A percentile compares a stretch with the other conserved stretches of the same genome.
Evolutionary conservation across 1,140 invertebrate genomes (phyloP).

Genomic region (Eumaeus atala): DNA sequence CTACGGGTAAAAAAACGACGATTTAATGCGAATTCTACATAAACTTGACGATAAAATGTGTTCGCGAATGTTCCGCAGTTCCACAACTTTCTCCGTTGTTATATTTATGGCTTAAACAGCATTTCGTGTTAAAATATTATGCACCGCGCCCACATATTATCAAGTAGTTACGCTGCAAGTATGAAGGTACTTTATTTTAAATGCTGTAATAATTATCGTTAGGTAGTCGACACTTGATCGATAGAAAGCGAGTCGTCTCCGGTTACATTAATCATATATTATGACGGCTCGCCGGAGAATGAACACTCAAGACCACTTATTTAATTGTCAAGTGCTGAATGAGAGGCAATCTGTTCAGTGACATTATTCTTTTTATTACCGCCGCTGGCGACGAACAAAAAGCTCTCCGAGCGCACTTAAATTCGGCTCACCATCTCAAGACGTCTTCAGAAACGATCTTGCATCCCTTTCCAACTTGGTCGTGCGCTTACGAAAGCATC

Average conservation of each 20-base stretch:
- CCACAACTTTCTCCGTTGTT: not conserved
- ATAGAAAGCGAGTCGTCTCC: constrained; percentile 44
- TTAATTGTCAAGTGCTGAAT: constrained; percentile 70
- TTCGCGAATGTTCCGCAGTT: too few species aligned
- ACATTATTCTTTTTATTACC: constrained; percentile 68
- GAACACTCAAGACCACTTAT: constrained; percentile 64
- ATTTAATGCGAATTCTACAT: too few species aligned
- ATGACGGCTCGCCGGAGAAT: constrained; percentile 52
- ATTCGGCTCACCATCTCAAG: constrained; percentile 52
- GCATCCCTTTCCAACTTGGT: constrained; percentile 45
- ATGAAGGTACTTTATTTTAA: constrained; percentile 35
- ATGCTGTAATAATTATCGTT: constrained; percentile 57
- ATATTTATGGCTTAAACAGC: not conserved
- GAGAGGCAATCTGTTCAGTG: constrained; percentile 68
- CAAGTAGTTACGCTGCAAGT: constrained; percentile 3
- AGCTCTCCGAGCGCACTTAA: constrained; percentile 57
- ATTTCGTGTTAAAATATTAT: not conserved
- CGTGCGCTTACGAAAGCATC: constrained; percentile 30
- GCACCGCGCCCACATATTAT: not conserved
- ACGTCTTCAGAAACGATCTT: constrained; percentile 42
- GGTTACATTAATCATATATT: constrained; percentile 62
- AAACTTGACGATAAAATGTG: too few species aligned
- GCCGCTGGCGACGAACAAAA: constrained; percentile 60
- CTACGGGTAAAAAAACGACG: too few species aligned
- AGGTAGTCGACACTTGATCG: constrained; percentile 62